phyloP scores from a whole-genome alignment of 2,888 invertebrate species.

The Brachynemurus nebulosus region DNA sequence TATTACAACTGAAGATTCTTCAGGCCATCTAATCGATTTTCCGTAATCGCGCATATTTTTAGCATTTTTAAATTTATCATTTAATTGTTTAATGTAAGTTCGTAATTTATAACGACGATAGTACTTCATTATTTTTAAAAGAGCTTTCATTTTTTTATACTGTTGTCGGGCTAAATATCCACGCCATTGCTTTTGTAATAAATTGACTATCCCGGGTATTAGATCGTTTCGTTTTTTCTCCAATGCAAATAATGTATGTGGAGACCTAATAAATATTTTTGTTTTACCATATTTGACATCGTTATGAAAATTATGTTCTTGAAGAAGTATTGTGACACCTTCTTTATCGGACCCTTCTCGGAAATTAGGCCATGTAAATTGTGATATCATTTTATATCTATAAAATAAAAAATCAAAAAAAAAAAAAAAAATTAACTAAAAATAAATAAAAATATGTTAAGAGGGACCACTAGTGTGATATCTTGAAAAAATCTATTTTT shows the following conservation, averaged over 20 bases:
- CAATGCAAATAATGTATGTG: constrained; percentile 77
- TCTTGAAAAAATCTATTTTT: too few relatives aligned
- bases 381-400: constrained; percentile 93
- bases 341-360: constrained; percentile 62
- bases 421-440: constrained; percentile 2
- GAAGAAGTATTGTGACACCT: constrained; percentile 71
- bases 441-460: constrained; percentile 3
- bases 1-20: constrained; percentile 50
- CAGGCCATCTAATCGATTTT: constrained; percentile 69
- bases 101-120: constrained; percentile 69
- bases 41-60: constrained; percentile 59
- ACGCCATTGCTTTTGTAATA: constrained; percentile 92
- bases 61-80: constrained; percentile 48
- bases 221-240: constrained; percentile 76
- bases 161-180: constrained; percentile 51
- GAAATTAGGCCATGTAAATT: constrained; percentile 95
- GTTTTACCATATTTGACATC: constrained; percentile 93
- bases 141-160: constrained; percentile 77
- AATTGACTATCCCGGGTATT: constrained; percentile 80
- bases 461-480: too few relatives aligned
- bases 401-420: constrained; percentile 11
- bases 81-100: constrained; percentile 51
- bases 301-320: constrained; percentile 57
- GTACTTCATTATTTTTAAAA: constrained; percentile 61
- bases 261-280: constrained; percentile 89